Conservation (phyloP, 2,888 invertebrate species). For the Lycocerus yunnanus region DNA sequence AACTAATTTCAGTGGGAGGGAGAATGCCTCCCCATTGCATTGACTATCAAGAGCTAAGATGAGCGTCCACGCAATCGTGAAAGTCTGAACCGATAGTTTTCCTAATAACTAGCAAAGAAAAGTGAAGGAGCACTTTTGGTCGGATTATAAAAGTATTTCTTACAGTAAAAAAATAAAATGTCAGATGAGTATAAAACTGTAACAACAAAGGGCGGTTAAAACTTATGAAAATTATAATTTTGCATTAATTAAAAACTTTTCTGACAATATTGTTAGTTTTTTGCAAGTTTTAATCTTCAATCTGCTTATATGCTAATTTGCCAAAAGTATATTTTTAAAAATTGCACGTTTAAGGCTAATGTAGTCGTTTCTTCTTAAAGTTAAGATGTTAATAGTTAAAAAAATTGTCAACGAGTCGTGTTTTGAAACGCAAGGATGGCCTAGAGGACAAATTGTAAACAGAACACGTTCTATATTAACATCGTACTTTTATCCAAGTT, state of each 20-base stretch:
- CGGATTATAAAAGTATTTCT: too few species aligned
- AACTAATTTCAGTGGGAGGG: too few species aligned
- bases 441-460: constrained; percentile 21
- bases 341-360: background rate
- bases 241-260: background rate
- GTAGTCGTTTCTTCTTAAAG: background rate
- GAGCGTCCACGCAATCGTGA: too few species aligned
- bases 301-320: background rate
- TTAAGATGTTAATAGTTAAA: constrained; percentile 9
- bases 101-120: too few species aligned
- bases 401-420: constrained; percentile 4
- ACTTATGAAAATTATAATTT: background rate
- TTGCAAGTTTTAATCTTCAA: background rate
- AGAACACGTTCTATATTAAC: constrained; percentile 37
- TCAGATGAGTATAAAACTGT: background rate
- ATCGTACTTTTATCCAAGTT: constrained; percentile 33
- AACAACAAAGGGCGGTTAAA: background rate
- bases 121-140: too few species aligned
- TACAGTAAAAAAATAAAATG: too few species aligned
- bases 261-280: background rate
- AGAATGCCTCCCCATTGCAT: too few species aligned
- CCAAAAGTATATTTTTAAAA: background rate
- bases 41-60: too few species aligned
- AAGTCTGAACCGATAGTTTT: too few species aligned
- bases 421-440: constrained; percentile 13